These are phyloP conservation scores for Emydura subglobosa DNA, from an alignment of 2,113 vertebrate species.

Conservation along the genomic window DNA sequence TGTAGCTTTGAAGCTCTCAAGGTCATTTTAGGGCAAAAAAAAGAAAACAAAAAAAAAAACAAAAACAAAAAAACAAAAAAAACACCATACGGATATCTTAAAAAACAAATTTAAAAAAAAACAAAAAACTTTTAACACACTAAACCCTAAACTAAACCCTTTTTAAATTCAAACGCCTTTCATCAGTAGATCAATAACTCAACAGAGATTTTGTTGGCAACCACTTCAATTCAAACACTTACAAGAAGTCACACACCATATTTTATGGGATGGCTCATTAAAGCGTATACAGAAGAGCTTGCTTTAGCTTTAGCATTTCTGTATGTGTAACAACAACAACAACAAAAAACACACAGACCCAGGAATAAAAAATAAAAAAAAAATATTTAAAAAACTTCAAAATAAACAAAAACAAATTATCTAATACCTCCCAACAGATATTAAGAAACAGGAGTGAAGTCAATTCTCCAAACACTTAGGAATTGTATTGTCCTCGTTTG, in stretches of 20 bases:
- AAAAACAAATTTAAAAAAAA: background rate
- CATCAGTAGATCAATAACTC: conserved; percentile 68
- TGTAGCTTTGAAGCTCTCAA: conserved; percentile 56
- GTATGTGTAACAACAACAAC: conserved; percentile 33
- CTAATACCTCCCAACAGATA: conserved; percentile 37
- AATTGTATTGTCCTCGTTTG: conserved; percentile 69
- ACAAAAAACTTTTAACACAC: conserved; percentile 23
- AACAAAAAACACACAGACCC: background rate
- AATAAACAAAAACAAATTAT: background rate
- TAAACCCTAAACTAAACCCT: conserved; percentile 47
- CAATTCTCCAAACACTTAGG: conserved; percentile 50
- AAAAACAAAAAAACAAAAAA: background rate
- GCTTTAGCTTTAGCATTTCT: conserved; percentile 66
- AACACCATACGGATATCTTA: background rate
- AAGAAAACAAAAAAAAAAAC: background rate
- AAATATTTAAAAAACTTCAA: background rate
- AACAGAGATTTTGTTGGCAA: conserved; percentile 55
- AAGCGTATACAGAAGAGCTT: conserved; percentile 43
- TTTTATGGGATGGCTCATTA: conserved; percentile 68
- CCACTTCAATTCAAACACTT: conserved; percentile 73
- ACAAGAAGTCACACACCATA: conserved; percentile 66
- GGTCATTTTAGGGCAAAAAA: conserved; percentile 57
- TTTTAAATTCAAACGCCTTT: conserved; percentile 60
- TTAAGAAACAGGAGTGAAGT: conserved; percentile 63
- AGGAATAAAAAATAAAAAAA: background rate